A percentile compares a stretch with the other conserved stretches of the same genome.
Conservation (phyloP, 2,888 invertebrate genomes). For the Drosophila fungiperda region DNA sequence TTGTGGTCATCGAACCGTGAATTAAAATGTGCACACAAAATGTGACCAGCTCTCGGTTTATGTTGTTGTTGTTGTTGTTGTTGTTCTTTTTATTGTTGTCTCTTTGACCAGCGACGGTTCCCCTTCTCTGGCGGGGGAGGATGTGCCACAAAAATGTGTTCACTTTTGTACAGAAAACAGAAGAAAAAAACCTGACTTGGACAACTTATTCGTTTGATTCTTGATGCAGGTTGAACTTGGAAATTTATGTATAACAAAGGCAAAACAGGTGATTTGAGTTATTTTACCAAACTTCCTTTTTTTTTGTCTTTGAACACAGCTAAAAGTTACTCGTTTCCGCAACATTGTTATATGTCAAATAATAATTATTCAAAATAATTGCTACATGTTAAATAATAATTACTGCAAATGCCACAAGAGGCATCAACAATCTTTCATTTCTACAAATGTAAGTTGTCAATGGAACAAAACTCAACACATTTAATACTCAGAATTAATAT, state of each 20-base stretch:
- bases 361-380: neutral
- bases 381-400: neutral
- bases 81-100: neutral
- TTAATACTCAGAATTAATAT: slow-evolving; percentile 3
- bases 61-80: slow-evolving; percentile 1
- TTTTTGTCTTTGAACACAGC: neutral
- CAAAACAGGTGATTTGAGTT: slow-evolving; percentile 32
- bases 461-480: neutral
- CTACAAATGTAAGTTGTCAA: neutral
- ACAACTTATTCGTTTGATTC: slow-evolving; percentile 50
- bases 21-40: slow-evolving; percentile 72
- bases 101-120: slow-evolving; percentile 1
- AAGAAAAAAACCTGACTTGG: slow-evolving; percentile 10
- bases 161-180: slow-evolving; percentile 12
- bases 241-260: neutral
- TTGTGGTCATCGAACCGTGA: slow-evolving; percentile 76
- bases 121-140: slow-evolving; percentile 7
- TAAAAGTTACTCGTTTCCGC: neutral
- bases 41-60: slow-evolving; percentile 29
- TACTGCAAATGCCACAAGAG: neutral
- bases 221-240: slow-evolving; percentile 26
- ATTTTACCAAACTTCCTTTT: neutral
- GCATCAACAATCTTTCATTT: neutral
- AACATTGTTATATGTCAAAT: neutral
- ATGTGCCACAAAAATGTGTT: slow-evolving; percentile 30